A percentile compares a stretch with the other conserved stretches of the same genome.
Evolutionary conservation across 2,888 invertebrate genomes (phyloP).

Genomic region (Alviniconcha strummeri): DNA sequence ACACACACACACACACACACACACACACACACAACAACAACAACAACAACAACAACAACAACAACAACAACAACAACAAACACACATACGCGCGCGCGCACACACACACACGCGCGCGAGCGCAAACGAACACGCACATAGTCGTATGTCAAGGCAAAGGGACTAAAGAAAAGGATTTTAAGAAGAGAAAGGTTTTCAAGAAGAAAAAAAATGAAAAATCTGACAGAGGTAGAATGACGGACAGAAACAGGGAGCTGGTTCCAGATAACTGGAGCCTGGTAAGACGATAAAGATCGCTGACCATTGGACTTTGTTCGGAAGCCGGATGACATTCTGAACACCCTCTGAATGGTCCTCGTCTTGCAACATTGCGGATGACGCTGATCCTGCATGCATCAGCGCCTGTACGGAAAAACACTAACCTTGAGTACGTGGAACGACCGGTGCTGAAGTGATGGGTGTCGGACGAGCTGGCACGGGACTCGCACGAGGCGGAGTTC

Average conservation of each 20-base stretch:
- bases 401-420: neutral
- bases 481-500: slow-evolving; percentile 47
- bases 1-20: slow-evolving; percentile 5
- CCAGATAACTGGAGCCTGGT: neutral
- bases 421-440: slow-evolving; percentile 10
- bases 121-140: too few species aligned
- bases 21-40: too few species aligned
- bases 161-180: neutral
- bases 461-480: slow-evolving; percentile 44
- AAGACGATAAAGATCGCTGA: neutral
- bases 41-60: too few species aligned
- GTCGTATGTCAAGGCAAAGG: too few species aligned
- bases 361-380: too few species aligned
- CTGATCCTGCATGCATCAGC: too few species aligned
- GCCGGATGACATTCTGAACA: too few species aligned
- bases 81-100: too few species aligned
- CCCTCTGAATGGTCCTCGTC: too few species aligned
- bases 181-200: neutral
- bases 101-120: too few species aligned
- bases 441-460: slow-evolving; percentile 32
- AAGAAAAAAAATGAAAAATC: neutral
- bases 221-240: neutral
- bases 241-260: neutral
- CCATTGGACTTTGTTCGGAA: too few species aligned
- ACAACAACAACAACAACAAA: too few species aligned